Conservation (phyloP, 2,888 invertebrate genomes). For the Scaptomyza caliginosa region DNA sequence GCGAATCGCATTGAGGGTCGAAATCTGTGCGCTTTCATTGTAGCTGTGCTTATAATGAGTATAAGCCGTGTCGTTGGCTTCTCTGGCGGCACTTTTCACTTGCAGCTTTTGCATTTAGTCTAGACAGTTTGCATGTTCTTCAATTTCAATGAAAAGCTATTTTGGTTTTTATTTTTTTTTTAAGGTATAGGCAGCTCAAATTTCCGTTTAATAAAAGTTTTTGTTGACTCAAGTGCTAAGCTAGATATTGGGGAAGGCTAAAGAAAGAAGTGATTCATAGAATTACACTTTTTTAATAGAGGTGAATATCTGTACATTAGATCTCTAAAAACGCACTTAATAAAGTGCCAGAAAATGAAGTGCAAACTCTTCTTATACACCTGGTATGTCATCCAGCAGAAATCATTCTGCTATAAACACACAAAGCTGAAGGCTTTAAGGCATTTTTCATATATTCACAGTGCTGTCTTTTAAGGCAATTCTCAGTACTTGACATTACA, state of each 20-base stretch:
- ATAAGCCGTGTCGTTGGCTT: slow-evolving; percentile 20
- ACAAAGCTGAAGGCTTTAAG: background rate
- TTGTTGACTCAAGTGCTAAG: slow-evolving; percentile 8
- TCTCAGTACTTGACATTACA: background rate
- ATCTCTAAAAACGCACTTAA: too few species aligned
- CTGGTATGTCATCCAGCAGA: background rate
- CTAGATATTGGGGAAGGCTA: background rate
- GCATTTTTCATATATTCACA: background rate
- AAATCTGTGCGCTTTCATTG: slow-evolving; percentile 55
- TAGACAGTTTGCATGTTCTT: slow-evolving; percentile 49
- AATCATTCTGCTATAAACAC: background rate
- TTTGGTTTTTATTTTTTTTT: background rate
- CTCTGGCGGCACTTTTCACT: slow-evolving; percentile 27
- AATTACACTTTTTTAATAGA: too few species aligned
- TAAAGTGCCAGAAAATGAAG: background rate
- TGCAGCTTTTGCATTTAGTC: slow-evolving; percentile 51
- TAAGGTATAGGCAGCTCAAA: slow-evolving; percentile 14
- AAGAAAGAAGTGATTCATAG: slow-evolving; percentile 11
- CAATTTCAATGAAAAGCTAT: background rate
- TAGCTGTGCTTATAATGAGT: slow-evolving; percentile 31
- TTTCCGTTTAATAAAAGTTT: slow-evolving; percentile 34
- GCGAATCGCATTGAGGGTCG: slow-evolving; percentile 42
- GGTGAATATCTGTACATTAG: too few species aligned
- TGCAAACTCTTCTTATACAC: background rate
- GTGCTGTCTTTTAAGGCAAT: background rate